Evolutionary conservation across 2,888 invertebrate species (phyloP).

Genomic region (Ypsolopha sequella): DNA sequence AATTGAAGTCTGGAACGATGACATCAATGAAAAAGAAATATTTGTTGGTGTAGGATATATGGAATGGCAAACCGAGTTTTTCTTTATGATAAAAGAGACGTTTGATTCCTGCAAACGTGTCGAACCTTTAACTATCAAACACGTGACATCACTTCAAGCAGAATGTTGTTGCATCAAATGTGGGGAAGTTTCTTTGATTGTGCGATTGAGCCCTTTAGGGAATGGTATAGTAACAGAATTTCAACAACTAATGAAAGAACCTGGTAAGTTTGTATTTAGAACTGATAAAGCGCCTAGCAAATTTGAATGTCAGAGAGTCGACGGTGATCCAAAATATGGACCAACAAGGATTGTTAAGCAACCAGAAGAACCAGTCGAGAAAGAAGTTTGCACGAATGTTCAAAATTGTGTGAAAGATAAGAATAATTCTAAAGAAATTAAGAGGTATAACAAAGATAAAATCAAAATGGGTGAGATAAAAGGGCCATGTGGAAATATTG

Average conservation of each 20-base stretch:
- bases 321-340: constrained; percentile 57
- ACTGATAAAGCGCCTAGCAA: constrained; percentile 56
- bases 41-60: constrained; percentile 54
- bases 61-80: constrained; percentile 59
- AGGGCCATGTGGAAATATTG: constrained; percentile 57
- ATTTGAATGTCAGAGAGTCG: constrained; percentile 49
- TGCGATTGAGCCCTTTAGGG: constrained; percentile 63
- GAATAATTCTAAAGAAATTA: no score
- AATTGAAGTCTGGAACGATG: constrained; percentile 59
- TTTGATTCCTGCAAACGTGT: constrained; percentile 21
- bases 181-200: constrained; percentile 54
- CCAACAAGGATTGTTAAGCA: constrained; percentile 37
- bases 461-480: constrained; percentile 59
- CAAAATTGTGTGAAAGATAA: constrained; percentile 35
- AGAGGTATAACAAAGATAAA: constrained; percentile 14
- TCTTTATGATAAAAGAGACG: constrained; percentile 46
- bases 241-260: constrained; percentile 48
- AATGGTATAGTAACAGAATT: constrained; percentile 55
- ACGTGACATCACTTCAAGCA: constrained; percentile 26
- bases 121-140: constrained; percentile 43
- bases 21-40: constrained; percentile 39
- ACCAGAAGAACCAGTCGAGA: constrained; percentile 18
- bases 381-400: constrained; percentile 53
- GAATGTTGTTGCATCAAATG: constrained; percentile 46
- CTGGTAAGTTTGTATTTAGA: constrained; percentile 51